Base-by-base conservation (phyloP, 2,113 vertebrate genomes). In the Atlantisia rogersi region DNA sequence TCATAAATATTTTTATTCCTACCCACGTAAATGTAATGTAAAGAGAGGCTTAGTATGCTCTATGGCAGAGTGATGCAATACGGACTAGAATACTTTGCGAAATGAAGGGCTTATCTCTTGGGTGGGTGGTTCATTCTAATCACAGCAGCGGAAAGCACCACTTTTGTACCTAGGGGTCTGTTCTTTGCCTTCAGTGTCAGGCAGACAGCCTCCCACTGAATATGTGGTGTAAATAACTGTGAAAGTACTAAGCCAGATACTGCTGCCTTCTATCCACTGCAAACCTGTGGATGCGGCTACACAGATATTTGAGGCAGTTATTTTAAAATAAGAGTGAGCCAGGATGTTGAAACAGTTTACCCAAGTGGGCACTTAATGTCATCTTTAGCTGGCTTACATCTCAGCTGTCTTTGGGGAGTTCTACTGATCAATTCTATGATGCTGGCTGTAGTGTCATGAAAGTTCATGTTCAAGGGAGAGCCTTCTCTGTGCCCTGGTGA, bases 111-210 rank as follows among this genome's bases (percentile, higher is more conserved):
- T 92, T 95, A 91, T 77, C 69, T 81, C 58, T 83, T 82, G 86
- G 88, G 82, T 96, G 96, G 92, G 82, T 96, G 96, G 92, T 81
- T 84, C 75, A 35, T 74, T 90, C 75, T 93, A 88, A 90, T 96
- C 60, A 53, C 29, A 60, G 58, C 85, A 92, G 42, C 94, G 92
- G 74, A 63, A 90, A 94, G 71, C 76, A 67, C 37, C 21, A 2
- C 37, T 92, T 80, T 3, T 4, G 11, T 70, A 31, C 1, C 5
- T 2, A 4, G 63, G 50, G 18, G 53, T 77, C 42, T 8, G 2
- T 77, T 83, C 63, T 80, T 69, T 95, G 55, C 44, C 37, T 39
- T 94, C 20, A 13, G 48, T 26, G 6, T 88, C 89, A 77, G 22
- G 19, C 62, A 52, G n/a, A 31, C 4, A 26, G 50, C 19, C 44